phyloP scores from a whole-genome alignment of 2,888 invertebrate genomes.

The Acrobasis repandana region DNA sequence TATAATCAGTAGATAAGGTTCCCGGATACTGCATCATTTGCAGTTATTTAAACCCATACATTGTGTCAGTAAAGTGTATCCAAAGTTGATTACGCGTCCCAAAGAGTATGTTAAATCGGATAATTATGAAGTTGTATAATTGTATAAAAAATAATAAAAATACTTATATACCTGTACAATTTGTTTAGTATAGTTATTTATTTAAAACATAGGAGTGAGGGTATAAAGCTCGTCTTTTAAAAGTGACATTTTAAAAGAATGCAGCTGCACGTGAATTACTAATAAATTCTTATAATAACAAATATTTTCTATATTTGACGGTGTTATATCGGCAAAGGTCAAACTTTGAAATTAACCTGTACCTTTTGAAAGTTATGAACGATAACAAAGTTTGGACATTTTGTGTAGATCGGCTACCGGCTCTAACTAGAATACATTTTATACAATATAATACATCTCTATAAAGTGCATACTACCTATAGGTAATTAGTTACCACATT shows the following conservation, averaged over 20 bases:
- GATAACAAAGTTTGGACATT: slow-evolving; percentile 72
- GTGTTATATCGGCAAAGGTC: slow-evolving; percentile 66
- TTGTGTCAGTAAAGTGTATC: slow-evolving; percentile 56
- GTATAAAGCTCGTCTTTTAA: slow-evolving; percentile 74
- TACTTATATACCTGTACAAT: slow-evolving; percentile 78
- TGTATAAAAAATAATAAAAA: slow-evolving; percentile 77
- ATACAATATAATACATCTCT: slow-evolving; percentile 22
- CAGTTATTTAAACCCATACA: slow-evolving; percentile 21
- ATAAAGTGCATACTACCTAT: slow-evolving; percentile 40
- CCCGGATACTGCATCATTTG: background rate
- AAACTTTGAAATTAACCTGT: slow-evolving; percentile 64
- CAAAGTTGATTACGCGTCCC: slow-evolving; percentile 78
- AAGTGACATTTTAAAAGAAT: slow-evolving; percentile 72
- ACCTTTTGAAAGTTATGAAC: slow-evolving; percentile 43
- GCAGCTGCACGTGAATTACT: slow-evolving; percentile 63
- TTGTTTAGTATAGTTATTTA: slow-evolving; percentile 78
- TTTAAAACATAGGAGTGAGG: slow-evolving; percentile 62
- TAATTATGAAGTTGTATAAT: slow-evolving; percentile 76
- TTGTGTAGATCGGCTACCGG: slow-evolving; percentile 53
- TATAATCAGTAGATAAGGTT: slow-evolving; percentile 4
- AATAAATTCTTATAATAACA: slow-evolving; percentile 58
- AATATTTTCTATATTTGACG: slow-evolving; percentile 40
- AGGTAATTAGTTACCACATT: slow-evolving; percentile 58
- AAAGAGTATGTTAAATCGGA: slow-evolving; percentile 77
- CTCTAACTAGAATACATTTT: slow-evolving; percentile 17